Base-by-base conservation (phyloP, 2,888 invertebrate species). In the Cosmia trapezina region DNA sequence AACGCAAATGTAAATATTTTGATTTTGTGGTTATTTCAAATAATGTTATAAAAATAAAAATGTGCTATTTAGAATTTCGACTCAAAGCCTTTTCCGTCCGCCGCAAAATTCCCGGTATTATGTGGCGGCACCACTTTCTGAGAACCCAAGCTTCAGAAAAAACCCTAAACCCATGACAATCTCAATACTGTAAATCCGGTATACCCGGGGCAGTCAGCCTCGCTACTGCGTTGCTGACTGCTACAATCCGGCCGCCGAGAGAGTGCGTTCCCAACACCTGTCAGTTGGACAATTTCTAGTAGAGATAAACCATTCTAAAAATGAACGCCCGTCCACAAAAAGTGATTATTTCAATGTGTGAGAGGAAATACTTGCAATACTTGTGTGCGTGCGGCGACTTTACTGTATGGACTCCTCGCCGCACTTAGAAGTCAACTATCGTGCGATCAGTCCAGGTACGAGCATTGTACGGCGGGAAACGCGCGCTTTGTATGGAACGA, bases 1-100 rank as follows among this genome's bases (percentile, higher is more conserved):
- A 45, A 56, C 7, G 47, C 28, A 28, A 19, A 45, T n/a, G 12
- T n/a, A 9, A 78, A 78, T 43, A 22, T 70, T 75, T 51, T 19
- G 14, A 33, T 41, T 47, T 11, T 33, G 41, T 77, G 19, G 28
- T 57, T 4, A 62, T 57, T 62, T 70, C n/a, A 57, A n/a, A 51
- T 57, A 8, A 6, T 33, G 5, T 57, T 19, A 2, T 22, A 4
- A 4, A 0, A 37, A 37, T 4, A 37, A 37, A 5, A 54, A 54
- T 17, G 4, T 28, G 28, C 0, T 28, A 19, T 45, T 19, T 9
- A 9, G 22, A 1, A 17, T 61, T 17, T 22, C 3, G 22, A 22
- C 43, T 3, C 43, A 17, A 6, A 17, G 41, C 11, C 6, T 22
- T 60, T 22, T 7, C 17, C 9, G 9, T 17, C 2, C 14, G 6